Base-by-base conservation (phyloP, 2,797 vertebrate species). In the Ctenopoma multispine region DNA sequence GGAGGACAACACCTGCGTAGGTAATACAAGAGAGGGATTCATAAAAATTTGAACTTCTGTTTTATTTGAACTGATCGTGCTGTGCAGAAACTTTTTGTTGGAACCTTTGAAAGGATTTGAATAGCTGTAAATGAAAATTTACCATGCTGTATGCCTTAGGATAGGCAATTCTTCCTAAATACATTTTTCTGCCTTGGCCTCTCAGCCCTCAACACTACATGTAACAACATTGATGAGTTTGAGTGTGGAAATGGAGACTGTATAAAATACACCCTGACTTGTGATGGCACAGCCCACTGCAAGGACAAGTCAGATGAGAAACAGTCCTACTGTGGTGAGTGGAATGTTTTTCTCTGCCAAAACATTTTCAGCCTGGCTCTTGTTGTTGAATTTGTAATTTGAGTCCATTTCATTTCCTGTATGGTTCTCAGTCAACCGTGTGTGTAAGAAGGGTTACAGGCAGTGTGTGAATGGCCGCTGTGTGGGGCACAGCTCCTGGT, bases 241-340 rank as follows among this genome's bases (percentile, higher is more conserved):
- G 98, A 99, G 83, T 99, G 98, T 17, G 97, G 97, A 7, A 99
- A 98, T 0, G 96, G 97, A 0, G 97, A 99, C 87, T 99, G 98
- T 79, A 94, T 99, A 40, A 95, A 96, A 93, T 99, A 98, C 94
- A 96, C 95, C 74, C 92, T 96, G 87, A 99, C 98, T 0, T 99
- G 98, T 0, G 97, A 99, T 0, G 95, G 97, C 0, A 94, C 94
- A 54, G 94, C 96, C 27, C 95, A 99, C 91, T 99, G 98, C 95
- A 99, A 99, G 87, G 98, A 99, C 94, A 99, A 97, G 92, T 99
- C 98, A 0, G 98, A 99, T 0, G 98, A 99, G 93, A 99, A 99
- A 84, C 97, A 95, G 9, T 97, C 97, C 64, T 99, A 99, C 93
- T 99, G 98, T 82, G 95, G 98, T 99, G 92, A 96, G 97, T 63